These are phyloP conservation scores for Diploptera punctata DNA, from an alignment of 2,888 invertebrate genomes.

Conservation along the genomic window DNA sequence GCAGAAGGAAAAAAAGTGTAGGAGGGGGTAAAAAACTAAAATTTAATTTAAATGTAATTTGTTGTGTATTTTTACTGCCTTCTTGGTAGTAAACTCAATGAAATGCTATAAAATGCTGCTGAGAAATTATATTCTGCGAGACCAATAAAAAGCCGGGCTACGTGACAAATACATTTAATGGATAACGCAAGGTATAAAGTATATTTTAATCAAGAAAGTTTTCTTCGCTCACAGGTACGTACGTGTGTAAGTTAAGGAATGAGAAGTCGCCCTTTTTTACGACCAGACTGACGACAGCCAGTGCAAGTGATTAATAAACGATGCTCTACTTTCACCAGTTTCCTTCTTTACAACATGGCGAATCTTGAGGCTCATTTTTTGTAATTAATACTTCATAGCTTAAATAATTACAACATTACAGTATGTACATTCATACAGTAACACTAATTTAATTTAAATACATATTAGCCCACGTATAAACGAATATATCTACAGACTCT, in stretches of 20 bases:
- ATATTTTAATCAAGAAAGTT: constrained; percentile 5
- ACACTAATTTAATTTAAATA: too few relatives aligned
- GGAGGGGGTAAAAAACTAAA: constrained; percentile 13
- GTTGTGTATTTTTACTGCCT: constrained; percentile 24
- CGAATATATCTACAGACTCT: too few relatives aligned
- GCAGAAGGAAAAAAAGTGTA: neutral
- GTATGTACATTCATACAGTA: too few relatives aligned
- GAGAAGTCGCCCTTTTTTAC: too few relatives aligned
- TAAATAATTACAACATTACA: too few relatives aligned
- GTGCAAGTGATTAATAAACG: neutral
- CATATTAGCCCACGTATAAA: too few relatives aligned
- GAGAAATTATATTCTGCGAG: constrained; percentile 17
- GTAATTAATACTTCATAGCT: too few relatives aligned
- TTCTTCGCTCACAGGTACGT: neutral
- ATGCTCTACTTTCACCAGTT: neutral
- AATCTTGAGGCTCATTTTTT: too few relatives aligned
- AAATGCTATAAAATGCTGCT: constrained; percentile 18
- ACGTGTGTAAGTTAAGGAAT: neutral
- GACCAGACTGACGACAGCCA: too few relatives aligned
- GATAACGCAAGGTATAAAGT: neutral
- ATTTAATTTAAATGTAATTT: constrained; percentile 38
- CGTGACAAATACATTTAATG: constrained; percentile 20
- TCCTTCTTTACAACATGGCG: too few relatives aligned
- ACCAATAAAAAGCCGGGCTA: neutral
- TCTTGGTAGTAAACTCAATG: constrained; percentile 28